These are phyloP conservation scores for Rotaria socialis DNA, from an alignment of 2,888 invertebrate genomes.

Conservation along the genomic window DNA sequence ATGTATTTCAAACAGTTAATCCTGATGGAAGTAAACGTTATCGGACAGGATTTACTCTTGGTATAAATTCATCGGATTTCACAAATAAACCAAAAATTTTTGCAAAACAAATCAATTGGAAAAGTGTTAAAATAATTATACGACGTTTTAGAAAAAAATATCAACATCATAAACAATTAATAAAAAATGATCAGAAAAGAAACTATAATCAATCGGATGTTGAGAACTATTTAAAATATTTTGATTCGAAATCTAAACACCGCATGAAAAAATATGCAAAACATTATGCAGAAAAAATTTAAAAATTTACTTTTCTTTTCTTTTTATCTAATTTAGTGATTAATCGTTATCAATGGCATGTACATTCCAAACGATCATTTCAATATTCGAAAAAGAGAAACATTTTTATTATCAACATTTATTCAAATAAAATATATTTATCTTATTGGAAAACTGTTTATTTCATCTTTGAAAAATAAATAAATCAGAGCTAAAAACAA, in stretches of 20 bases:
- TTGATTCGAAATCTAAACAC: neutral
- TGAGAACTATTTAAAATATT: neutral
- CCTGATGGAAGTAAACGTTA: conserved; percentile 25
- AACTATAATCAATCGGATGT: neutral
- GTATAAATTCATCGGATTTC: neutral
- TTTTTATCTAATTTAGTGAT: neutral
- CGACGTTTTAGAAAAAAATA: conserved; percentile 31
- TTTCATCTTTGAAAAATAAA: neutral
- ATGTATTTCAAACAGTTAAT: neutral
- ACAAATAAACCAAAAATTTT: neutral
- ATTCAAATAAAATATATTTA: neutral
- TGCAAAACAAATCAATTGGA: neutral
- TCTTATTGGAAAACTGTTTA: neutral
- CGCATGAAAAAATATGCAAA: conserved; percentile 3
- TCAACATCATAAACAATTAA: neutral
- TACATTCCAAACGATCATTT: neutral
- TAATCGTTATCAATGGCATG: neutral
- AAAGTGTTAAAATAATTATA: neutral
- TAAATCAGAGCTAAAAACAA: neutral
- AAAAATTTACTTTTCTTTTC: neutral
- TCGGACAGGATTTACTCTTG: conserved; percentile 6
- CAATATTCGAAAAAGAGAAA: neutral
- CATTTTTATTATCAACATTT: neutral
- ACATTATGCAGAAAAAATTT: conserved; percentile 33
- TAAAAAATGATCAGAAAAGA: neutral